Conservation (phyloP, 2,888 invertebrate species). For the Cepaea hortensis region DNA sequence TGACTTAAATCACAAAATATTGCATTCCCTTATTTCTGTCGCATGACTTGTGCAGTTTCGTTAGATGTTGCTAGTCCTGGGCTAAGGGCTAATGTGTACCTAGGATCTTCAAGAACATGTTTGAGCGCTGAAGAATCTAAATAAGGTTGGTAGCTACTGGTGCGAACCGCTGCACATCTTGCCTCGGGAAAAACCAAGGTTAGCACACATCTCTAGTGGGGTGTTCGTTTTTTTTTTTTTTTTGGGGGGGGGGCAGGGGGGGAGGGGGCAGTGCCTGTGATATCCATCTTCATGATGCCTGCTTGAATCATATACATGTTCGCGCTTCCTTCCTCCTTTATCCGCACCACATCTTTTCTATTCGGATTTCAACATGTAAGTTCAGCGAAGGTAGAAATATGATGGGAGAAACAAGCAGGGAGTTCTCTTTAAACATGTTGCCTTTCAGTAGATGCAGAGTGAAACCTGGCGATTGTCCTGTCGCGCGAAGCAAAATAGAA, state of each 20-base stretch:
- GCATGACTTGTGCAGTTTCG: too few species aligned
- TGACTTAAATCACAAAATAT: too few species aligned
- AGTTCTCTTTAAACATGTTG: neutral
- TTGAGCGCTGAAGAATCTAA: neutral
- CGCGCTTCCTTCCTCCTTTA: neutral
- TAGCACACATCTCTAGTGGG: neutral
- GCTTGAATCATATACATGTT: neutral
- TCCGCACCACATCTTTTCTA: neutral
- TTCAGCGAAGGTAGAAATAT: neutral
- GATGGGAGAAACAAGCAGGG: neutral
- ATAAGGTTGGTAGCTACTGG: neutral
- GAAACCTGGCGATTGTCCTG: neutral
- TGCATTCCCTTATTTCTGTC: too few species aligned
- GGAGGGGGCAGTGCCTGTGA: neutral
- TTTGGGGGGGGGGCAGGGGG: too few species aligned
- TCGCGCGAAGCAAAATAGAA: neutral
- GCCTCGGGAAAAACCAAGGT: neutral
- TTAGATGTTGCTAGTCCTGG: too few species aligned
- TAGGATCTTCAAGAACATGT: neutral
- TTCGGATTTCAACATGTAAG: neutral
- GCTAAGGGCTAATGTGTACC: neutral
- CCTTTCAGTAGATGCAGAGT: neutral
- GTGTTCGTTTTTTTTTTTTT: neutral
- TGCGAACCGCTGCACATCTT: neutral
- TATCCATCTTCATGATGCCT: neutral